phyloP scores from a whole-genome alignment of 2,113 vertebrate genomes.

The Bos javanicus region DNA sequence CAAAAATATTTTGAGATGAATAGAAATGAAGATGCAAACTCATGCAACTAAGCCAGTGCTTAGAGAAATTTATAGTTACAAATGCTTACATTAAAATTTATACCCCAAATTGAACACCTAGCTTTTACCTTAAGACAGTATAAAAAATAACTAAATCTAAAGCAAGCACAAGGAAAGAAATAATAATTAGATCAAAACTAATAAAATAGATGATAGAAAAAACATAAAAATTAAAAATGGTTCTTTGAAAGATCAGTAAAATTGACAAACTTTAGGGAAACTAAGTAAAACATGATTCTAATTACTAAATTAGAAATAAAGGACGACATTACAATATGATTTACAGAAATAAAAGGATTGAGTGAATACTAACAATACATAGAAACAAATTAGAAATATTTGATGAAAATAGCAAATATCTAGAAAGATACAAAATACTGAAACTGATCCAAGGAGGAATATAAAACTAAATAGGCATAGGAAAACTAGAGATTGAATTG shows the following conservation, averaged over 20 bases:
- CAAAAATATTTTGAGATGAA: neutral
- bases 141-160: neutral
- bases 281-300: neutral
- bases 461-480: neutral
- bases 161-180: neutral
- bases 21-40: neutral
- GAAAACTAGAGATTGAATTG: neutral
- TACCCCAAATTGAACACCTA: neutral
- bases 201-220: neutral
- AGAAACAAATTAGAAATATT: neutral
- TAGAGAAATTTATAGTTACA: neutral
- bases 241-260: neutral
- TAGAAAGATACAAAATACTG: neutral
- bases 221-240: neutral
- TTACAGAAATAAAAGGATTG: neutral
- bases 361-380: neutral
- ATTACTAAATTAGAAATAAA: neutral
- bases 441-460: neutral
- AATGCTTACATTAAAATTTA: neutral
- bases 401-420: neutral
- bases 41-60: neutral
- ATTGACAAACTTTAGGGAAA: neutral
- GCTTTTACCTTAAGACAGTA: neutral
- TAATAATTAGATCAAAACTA: neutral
- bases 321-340: neutral